These are phyloP conservation scores for Vultur gryphus DNA, from an alignment of 2,797 vertebrate genomes.

Conservation along the genomic window DNA sequence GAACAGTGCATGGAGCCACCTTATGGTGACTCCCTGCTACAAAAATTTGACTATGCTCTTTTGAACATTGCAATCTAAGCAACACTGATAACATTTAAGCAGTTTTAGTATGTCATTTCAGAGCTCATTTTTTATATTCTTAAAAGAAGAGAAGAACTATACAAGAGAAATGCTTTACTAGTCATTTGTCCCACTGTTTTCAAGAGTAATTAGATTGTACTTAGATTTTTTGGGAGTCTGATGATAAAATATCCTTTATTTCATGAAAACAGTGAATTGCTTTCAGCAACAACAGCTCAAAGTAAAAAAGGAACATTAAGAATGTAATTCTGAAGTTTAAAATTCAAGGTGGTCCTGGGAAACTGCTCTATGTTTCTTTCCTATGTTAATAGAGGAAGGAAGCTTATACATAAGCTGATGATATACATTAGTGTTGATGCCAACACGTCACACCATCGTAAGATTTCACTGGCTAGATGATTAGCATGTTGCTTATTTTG, in stretches of 20 bases:
- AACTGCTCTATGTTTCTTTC: background rate
- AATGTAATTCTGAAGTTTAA: background rate
- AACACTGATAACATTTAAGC: background rate
- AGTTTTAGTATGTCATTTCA: background rate
- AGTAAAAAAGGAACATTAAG: background rate
- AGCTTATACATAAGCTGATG: background rate
- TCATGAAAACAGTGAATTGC: background rate
- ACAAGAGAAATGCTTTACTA: background rate
- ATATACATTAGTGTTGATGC: background rate
- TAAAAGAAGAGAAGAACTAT: background rate
- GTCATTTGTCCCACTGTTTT: background rate
- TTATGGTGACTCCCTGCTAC: background rate
- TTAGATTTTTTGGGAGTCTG: background rate
- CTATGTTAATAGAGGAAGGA: background rate
- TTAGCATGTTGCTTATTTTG: conserved; percentile 12
- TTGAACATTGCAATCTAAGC: background rate
- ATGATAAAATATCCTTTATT: background rate
- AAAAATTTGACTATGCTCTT: background rate
- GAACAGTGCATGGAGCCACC: background rate
- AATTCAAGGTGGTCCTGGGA: background rate
- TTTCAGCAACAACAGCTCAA: background rate
- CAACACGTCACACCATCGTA: background rate
- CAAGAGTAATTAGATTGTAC: background rate
- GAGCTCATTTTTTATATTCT: background rate
- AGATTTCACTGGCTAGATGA: background rate